Evolutionary conservation across 2,113 vertebrate genomes (phyloP).

Genomic region (Corynorhinus townsendii): DNA sequence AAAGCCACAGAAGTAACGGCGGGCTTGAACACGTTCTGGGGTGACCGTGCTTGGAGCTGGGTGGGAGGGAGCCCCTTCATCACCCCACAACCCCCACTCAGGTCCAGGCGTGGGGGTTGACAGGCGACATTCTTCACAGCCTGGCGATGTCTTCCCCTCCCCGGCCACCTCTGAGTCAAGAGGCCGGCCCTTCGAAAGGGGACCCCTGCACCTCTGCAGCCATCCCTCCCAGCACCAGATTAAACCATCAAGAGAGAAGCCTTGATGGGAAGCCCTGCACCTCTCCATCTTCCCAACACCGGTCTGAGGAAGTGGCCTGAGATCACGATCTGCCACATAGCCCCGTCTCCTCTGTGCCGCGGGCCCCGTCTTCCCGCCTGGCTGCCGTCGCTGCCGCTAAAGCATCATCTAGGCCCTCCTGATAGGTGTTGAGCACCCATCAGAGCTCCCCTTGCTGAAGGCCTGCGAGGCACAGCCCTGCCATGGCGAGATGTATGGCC

Average conservation of each 20-base stretch:
- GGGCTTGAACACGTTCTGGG: neutral
- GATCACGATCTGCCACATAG: accelerated
- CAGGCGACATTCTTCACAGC: neutral
- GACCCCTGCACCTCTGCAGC: neutral
- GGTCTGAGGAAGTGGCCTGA: neutral
- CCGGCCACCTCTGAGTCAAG: neutral
- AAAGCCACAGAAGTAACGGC: neutral
- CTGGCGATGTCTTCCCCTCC: neutral
- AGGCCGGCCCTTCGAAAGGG: neutral
- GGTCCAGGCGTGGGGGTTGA: accelerated
- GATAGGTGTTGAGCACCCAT: accelerated
- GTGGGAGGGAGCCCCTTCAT: neutral
- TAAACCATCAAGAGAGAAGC: neutral
- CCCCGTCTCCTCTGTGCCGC: neutral
- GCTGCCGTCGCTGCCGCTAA: neutral
- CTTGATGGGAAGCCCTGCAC: neutral
- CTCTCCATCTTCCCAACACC: neutral
- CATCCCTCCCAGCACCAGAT: neutral
- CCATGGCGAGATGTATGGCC: neutral
- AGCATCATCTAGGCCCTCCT: neutral
- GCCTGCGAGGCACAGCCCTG: neutral
- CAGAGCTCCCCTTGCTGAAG: neutral
- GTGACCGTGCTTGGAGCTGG: accelerated
- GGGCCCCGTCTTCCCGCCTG: neutral
- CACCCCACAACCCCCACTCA: neutral